Evolutionary conservation across 2,113 vertebrate species (phyloP), one percentile per base, ranked within the genome.

Genomic region (Pluvialis apricaria): DNA sequence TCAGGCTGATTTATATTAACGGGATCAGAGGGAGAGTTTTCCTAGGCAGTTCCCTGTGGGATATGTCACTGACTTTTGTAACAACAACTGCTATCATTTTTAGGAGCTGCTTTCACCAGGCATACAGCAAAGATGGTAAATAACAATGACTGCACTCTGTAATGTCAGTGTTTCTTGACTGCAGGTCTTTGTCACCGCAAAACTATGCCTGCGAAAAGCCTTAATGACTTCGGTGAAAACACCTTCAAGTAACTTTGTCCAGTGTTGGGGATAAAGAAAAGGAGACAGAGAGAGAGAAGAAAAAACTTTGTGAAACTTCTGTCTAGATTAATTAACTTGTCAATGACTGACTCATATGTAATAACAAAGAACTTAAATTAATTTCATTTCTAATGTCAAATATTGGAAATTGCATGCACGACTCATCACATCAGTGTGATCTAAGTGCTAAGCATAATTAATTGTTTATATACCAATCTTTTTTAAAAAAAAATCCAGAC

Each of bases 1-100:
- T 93, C 93, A 90, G 58, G n/a, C 80, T 92, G 84, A 94, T 95
- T 97, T 97, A 52, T 94, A 77, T 62, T 91, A 92, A 69, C 45
- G 47, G 68, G 42, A 95, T 95, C 68, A 96, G 80, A 94, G 47
- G 34, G 25, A 92, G 36, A 92, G 52, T 86, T 88, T 58, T 95
- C 61, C 70, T 78, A 64, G 71, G 58, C 85, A 73, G 40, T 84
- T 95, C 90, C 72, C 84, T 42, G 51, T 85, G 78, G 86, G 80
- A 82, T 82, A 54, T 73, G 77, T 91, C 90, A 68, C 77, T 96
- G 86, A 89, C 89, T 77, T 82, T 52, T 88, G 32, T 44, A 93
- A 84, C 64, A 92, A 57, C 38, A 51, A 52, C 19, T 81, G 51
- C 14, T 79, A 42, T 31, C 3, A 32, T 76, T 94, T 93, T 80